Percentiles rank a stretch among this genome's conserved stretches.
These are phyloP conservation scores for Brenthis hecate DNA, from an alignment of 2,888 invertebrate species.

Conservation along the genomic window DNA sequence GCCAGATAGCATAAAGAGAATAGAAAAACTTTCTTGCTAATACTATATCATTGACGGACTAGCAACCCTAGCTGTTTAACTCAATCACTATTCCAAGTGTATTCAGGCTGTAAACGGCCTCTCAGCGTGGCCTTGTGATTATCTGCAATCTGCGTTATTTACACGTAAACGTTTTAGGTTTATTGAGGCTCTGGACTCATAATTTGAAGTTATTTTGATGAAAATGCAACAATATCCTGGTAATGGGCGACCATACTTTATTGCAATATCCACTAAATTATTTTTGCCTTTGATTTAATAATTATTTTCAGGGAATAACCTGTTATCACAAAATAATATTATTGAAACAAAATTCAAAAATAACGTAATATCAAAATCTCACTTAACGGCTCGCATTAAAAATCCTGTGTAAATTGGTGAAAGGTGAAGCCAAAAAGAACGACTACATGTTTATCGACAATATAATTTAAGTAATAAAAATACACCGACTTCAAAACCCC, in stretches of 20 bases:
- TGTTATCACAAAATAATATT: background rate
- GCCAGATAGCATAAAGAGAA: background rate
- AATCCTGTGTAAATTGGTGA: no score
- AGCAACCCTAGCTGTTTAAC: slow-evolving; percentile 23
- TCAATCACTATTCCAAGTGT: slow-evolving; percentile 30
- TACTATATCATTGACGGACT: slow-evolving; percentile 3
- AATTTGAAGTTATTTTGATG: slow-evolving; percentile 15
- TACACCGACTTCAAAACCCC: no score
- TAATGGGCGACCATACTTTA: slow-evolving; percentile 3
- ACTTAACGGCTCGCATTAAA: no score
- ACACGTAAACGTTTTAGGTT: slow-evolving; percentile 26
- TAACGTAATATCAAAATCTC: no score
- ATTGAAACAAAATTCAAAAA: no score
- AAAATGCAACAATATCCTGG: slow-evolving; percentile 18
- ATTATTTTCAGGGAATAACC: background rate
- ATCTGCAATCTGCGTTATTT: slow-evolving; percentile 35
- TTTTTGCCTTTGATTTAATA: background rate
- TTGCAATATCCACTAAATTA: slow-evolving; percentile 1
- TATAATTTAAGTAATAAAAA: no score
- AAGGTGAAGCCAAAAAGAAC: no score
- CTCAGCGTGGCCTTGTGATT: slow-evolving; percentile 36
- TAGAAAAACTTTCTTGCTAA: background rate
- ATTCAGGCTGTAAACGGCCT: slow-evolving; percentile 29
- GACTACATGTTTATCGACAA: no score
- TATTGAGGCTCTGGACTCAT: slow-evolving; percentile 19